Conservation (phyloP, 2,888 invertebrate species). For the Drosophila nigricruria region DNA sequence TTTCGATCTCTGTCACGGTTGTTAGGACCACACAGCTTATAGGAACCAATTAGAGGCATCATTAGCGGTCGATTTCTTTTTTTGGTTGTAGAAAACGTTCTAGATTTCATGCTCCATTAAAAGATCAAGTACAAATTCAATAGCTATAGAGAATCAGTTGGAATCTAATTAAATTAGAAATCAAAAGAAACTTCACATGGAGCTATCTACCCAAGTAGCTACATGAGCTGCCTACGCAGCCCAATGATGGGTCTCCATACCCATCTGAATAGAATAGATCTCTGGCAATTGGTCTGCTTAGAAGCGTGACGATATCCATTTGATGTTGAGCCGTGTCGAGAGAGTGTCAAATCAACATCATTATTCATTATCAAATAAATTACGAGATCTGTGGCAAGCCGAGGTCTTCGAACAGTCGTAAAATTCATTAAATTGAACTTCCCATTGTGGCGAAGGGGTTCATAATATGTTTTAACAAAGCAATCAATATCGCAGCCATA, state of each 20-base stretch:
- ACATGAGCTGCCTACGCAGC: conserved; percentile 70
- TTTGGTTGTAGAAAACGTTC: conserved; percentile 42
- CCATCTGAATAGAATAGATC: conserved; percentile 7
- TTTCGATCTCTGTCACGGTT: conserved; percentile 67
- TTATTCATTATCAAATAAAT: conserved; percentile 81
- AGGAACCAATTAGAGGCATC: conserved; percentile 62
- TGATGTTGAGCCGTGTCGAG: conserved; percentile 55
- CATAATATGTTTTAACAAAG: conserved; percentile 74
- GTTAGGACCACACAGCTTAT: conserved; percentile 69
- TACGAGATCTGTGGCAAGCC: conserved; percentile 63
- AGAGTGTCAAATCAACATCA: conserved; percentile 80
- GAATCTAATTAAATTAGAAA: conserved; percentile 76
- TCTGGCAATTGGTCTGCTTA: conserved; percentile 21
- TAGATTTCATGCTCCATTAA: conserved; percentile 80
- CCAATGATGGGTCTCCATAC: conserved; percentile 19
- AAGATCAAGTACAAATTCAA: conserved; percentile 52
- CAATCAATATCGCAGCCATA: conserved; percentile 76
- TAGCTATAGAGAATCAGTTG: conserved; percentile 31
- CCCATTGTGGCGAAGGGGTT: conserved; percentile 54
- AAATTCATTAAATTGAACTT: conserved; percentile 74
- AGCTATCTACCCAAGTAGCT: conserved; percentile 68
- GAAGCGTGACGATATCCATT: conserved; percentile 76
- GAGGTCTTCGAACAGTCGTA: conserved; percentile 9
- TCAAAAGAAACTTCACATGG: conserved; percentile 20
- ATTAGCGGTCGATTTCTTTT: conserved; percentile 61